Percentiles rank a stretch among this genome's conserved stretches.
These are phyloP conservation scores for Salmo trutta DNA, from an alignment of 2,797 vertebrate genomes.

Conservation along the genomic window DNA sequence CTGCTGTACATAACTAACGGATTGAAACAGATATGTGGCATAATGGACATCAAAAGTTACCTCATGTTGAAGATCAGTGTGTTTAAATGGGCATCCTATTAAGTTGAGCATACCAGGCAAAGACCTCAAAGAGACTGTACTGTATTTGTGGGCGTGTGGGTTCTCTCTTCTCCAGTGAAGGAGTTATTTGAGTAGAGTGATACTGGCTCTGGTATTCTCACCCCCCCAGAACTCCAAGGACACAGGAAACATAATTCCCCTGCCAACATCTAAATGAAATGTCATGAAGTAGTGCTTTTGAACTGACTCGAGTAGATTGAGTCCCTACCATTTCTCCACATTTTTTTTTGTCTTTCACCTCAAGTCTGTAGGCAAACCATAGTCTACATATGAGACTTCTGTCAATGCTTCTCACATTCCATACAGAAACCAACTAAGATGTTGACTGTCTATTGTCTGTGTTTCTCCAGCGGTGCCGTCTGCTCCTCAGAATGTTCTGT, in stretches of 20 bases:
- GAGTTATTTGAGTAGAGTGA: constrained; percentile 37
- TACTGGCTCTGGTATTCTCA: constrained; percentile 27
- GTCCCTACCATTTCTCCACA: not conserved
- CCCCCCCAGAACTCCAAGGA: constrained; percentile 32
- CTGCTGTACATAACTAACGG: constrained; percentile 25
- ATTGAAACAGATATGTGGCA: constrained; percentile 50
- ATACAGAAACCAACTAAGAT: not conserved
- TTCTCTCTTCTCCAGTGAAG: constrained; percentile 26
- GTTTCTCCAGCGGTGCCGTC: constrained; percentile 83
- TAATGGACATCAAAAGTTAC: constrained; percentile 34
- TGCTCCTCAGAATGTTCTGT: constrained; percentile 87
- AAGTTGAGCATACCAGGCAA: constrained; percentile 35
- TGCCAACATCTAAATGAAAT: constrained; percentile 18
- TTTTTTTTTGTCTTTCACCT: not conserved
- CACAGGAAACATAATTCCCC: constrained; percentile 16
- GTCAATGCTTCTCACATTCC: not conserved
- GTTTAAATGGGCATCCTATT: not conserved
- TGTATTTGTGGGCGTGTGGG: constrained; percentile 26
- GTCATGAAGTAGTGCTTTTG: not conserved
- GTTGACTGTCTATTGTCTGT: not conserved
- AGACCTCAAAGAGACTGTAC: constrained; percentile 34
- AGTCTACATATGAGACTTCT: not conserved
- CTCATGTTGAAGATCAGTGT: not conserved
- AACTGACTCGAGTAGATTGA: not conserved
- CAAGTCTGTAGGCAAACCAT: not conserved